phyloP scores from a whole-genome alignment of 2,797 vertebrate species.

The Euthynnus affinis region DNA sequence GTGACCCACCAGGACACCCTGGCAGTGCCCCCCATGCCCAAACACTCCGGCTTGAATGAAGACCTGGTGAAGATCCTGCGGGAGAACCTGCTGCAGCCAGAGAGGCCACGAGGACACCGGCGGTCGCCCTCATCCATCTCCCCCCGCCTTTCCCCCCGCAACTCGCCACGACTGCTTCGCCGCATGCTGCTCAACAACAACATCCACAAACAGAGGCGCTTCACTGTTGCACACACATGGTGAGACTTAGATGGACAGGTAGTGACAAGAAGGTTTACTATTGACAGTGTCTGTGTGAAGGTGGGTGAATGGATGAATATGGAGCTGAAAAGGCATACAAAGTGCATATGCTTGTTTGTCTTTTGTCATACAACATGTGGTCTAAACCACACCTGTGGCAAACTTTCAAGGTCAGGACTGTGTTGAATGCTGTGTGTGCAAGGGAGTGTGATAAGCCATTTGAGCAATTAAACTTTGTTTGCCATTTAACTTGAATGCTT shows the following conservation, averaged over 20 bases:
- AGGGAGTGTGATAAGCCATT: slow-evolving; percentile 50
- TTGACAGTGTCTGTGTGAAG: slow-evolving; percentile 8
- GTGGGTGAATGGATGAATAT: neutral
- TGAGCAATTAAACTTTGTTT: slow-evolving; percentile 70
- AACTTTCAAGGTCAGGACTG: slow-evolving; percentile 67
- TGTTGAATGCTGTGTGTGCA: slow-evolving; percentile 32
- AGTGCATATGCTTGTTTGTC: slow-evolving; percentile 36
- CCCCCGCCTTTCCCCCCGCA: slow-evolving; percentile 93
- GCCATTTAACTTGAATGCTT: slow-evolving; percentile 47
- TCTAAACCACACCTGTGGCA: slow-evolving; percentile 55
- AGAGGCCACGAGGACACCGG: slow-evolving; percentile 88
- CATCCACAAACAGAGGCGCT: slow-evolving; percentile 95
- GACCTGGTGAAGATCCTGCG: slow-evolving; percentile 96
- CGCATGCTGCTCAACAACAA: slow-evolving; percentile 97
- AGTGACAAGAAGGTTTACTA: neutral
- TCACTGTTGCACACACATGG: slow-evolving; percentile 99
- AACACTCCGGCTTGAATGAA: slow-evolving; percentile 94
- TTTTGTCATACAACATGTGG: slow-evolving; percentile 48
- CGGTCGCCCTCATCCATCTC: slow-evolving; percentile 92
- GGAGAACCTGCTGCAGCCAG: slow-evolving; percentile 97
- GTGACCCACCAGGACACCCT: slow-evolving; percentile 91
- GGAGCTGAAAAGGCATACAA: slow-evolving; percentile 9
- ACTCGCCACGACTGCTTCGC: slow-evolving; percentile 96
- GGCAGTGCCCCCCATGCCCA: slow-evolving; percentile 92
- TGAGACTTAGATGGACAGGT: slow-evolving; percentile 78